Evolutionary conservation across 2,888 invertebrate species (phyloP), one percentile per base, ranked within the genome.

Genomic region (Elegia similella): DNA sequence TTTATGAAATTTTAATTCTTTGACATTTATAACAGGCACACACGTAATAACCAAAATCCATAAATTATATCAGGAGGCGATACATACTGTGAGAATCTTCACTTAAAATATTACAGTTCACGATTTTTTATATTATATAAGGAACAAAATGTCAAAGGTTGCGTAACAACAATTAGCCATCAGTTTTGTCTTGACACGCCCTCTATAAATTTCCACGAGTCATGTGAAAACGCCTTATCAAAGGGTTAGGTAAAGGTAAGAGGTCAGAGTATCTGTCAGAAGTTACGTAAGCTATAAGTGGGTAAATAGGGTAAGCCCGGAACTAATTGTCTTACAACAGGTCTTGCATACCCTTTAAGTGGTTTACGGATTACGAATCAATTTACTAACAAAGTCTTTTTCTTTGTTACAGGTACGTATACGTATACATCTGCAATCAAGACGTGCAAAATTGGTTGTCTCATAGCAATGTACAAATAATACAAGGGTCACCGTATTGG

Each of bases 81-180:
- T 16, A 50, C 10, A 50, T 34, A 50, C 16, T 32, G 50, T 50
- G 32, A 34, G 50, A 50, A 32, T 34, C 50, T 17, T 17, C 16
- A 47, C 43, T 16, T 15, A 23, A 52, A 44, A 52, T 46, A 55
- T 52, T 34, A 53, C n/a, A 38, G 38, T 38, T 38, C 38, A 8
- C 38, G 7, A 50, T 50, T 50, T 50, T 50, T 55, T 57, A 65
- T 56, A 53, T 55, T 60, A 65, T 64, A 64, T 62, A 62, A 62
- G 59, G 63, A 50, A 50, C 17, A 13, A 58, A 66, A 67, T 68
- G 64, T 59, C 67, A 64, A 56, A 57, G 58, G 63, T 72, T 70
- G 70, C 67, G 61, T 75, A 74, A 75, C 59, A 62, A 67, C 73
- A 73, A 68, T 76, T 71, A 68, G 59, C 59, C 61, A 67, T 65